A percentile compares a stretch with the other conserved stretches of the same genome.
These are phyloP conservation scores for Forbesichthys agassizii DNA, from an alignment of 2,113 vertebrate species.

Conservation along the genomic window DNA sequence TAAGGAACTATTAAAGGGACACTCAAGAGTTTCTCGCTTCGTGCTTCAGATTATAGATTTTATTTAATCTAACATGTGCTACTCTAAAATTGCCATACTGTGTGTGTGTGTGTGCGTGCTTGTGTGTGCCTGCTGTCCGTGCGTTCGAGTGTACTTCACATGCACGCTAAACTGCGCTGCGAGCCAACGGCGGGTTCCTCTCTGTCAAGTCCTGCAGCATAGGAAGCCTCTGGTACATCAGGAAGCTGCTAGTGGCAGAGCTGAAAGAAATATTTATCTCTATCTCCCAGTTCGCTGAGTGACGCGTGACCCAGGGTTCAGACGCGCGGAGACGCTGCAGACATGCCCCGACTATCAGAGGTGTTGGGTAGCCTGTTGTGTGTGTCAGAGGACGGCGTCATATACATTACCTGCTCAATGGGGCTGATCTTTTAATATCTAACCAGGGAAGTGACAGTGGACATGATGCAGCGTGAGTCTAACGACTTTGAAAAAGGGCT, in stretches of 20 bases:
- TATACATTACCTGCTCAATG: slow-evolving; percentile 49
- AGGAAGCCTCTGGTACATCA: slow-evolving; percentile 56
- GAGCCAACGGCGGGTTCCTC: slow-evolving; percentile 30
- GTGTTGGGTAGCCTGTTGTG: slow-evolving; percentile 65
- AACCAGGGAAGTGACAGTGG: slow-evolving; percentile 48
- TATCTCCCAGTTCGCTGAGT: slow-evolving; percentile 60
- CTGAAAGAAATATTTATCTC: slow-evolving; percentile 75
- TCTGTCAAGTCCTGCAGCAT: slow-evolving; percentile 13
- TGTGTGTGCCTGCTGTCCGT: background rate
- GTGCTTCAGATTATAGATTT: background rate
- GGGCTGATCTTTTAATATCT: slow-evolving; percentile 21
- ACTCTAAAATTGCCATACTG: background rate
- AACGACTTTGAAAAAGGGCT: slow-evolving; percentile 33
- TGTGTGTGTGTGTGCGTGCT: background rate
- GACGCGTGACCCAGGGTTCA: slow-evolving; percentile 63
- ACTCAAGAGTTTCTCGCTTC: slow-evolving; percentile 1
- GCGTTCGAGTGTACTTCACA: background rate
- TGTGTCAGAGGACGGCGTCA: slow-evolving; percentile 51
- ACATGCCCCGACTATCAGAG: slow-evolving; percentile 38
- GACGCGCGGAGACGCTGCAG: slow-evolving; percentile 36
- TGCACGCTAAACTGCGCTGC: background rate
- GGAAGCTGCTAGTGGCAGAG: slow-evolving; percentile 67
- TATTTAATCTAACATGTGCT: no score
- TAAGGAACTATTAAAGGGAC: slow-evolving; percentile 26
- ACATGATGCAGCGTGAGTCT: slow-evolving; percentile 57